phyloP scores from a whole-genome alignment of 2,113 vertebrate species.

The Peromyscus maniculatus region DNA sequence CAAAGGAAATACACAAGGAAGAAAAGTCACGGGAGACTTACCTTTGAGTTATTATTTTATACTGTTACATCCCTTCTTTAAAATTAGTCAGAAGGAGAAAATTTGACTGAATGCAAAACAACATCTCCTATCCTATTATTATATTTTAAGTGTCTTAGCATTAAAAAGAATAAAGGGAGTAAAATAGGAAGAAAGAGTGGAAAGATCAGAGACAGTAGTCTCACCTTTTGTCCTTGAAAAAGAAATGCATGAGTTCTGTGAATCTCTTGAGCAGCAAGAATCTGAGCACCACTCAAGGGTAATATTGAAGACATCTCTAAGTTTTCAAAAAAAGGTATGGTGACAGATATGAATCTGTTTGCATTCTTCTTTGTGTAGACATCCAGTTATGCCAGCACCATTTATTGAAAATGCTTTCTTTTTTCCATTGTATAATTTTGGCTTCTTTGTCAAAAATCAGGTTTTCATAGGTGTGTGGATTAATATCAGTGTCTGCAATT shows the following conservation, averaged over 20 bases:
- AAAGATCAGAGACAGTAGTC: not conserved
- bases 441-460: too few species aligned
- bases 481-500: too few species aligned
- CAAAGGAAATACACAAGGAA: rapidly evolving
- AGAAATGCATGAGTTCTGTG: not conserved
- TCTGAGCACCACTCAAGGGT: not conserved
- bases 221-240: not conserved
- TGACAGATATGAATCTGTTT: too few species aligned
- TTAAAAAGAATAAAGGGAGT: not conserved
- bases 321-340: not conserved
- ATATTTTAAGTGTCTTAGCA: not conserved
- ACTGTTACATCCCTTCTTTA: not conserved
- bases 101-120: not conserved
- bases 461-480: too few species aligned
- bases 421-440: too few species aligned
- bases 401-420: too few species aligned
- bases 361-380: too few species aligned
- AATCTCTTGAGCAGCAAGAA: not conserved
- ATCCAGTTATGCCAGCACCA: too few species aligned
- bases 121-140: not conserved
- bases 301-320: not conserved
- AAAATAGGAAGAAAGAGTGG: not conserved
- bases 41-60: not conserved
- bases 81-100: not conserved
- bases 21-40: not conserved